Conservation (phyloP, 2,888 invertebrate species). For the Lasioglossum vierecki region DNA sequence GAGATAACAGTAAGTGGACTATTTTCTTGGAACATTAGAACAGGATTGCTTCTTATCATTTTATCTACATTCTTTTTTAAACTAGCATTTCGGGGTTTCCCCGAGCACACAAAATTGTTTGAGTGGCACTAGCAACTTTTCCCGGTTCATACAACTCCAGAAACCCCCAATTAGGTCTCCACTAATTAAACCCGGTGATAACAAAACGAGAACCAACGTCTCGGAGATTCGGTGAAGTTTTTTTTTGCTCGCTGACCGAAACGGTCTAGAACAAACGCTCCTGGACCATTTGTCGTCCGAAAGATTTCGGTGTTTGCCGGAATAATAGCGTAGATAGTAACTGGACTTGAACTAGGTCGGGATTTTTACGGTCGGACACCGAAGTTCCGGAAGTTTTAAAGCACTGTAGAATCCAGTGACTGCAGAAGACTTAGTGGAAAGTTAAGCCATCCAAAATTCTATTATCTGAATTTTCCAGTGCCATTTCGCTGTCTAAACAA, state of each 20-base stretch:
- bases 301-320: neutral
- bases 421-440: neutral
- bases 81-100: neutral
- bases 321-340: neutral
- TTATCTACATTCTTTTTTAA: neutral
- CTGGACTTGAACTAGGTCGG: constrained; percentile 8
- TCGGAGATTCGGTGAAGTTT: neutral
- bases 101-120: neutral
- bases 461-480: neutral
- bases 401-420: neutral
- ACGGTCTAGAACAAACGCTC: neutral
- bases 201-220: neutral
- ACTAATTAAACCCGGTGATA: neutral
- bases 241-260: neutral
- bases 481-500: neutral
- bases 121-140: neutral
- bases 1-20: neutral
- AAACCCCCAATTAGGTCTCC: neutral
- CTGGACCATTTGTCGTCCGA: neutral
- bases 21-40: neutral
- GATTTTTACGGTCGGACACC: constrained; percentile 9
- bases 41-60: neutral
- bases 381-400: neutral
- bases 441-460: constrained; percentile 3
- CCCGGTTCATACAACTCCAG: neutral